phyloP scores from a whole-genome alignment of 2,888 invertebrate genomes.

The Drosophila colorata region DNA sequence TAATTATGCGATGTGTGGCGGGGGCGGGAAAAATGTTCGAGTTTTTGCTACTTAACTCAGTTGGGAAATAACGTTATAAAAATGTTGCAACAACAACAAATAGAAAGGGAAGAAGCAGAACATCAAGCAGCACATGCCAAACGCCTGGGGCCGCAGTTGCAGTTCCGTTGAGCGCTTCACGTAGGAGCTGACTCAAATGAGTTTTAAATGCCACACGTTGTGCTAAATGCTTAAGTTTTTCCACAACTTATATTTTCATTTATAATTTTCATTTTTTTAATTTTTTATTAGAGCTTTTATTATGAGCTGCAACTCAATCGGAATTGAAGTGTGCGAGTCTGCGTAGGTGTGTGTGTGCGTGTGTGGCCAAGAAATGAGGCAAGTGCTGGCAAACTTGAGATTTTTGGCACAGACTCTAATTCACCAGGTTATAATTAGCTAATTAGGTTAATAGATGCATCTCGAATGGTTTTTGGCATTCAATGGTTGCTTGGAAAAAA shows the following conservation, averaged over 20 bases:
- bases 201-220: slow-evolving; percentile 38
- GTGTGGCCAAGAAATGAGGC: slow-evolving; percentile 1
- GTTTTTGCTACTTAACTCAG: slow-evolving; percentile 71
- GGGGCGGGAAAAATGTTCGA: slow-evolving; percentile 23
- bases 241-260: neutral
- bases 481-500: no score
- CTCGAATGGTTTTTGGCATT: neutral
- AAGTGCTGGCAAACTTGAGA: slow-evolving; percentile 2
- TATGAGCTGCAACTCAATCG: slow-evolving; percentile 21
- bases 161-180: no score
- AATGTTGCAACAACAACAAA: slow-evolving; percentile 43
- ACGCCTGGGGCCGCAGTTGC: slow-evolving; percentile 23
- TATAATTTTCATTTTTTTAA: no score
- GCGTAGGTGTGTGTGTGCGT: no score
- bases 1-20: slow-evolving; percentile 64
- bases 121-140: slow-evolving; percentile 47
- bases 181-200: slow-evolving; percentile 33
- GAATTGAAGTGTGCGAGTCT: neutral
- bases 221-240: slow-evolving; percentile 13
- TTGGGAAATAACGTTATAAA: slow-evolving; percentile 73
- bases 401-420: neutral
- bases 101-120: neutral
- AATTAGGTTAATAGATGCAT: neutral
- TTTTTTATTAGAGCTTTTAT: slow-evolving; percentile 4
- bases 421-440: neutral